Evolutionary conservation across 2,888 invertebrate genomes (phyloP).

Genomic region (Cetonia aurata): DNA sequence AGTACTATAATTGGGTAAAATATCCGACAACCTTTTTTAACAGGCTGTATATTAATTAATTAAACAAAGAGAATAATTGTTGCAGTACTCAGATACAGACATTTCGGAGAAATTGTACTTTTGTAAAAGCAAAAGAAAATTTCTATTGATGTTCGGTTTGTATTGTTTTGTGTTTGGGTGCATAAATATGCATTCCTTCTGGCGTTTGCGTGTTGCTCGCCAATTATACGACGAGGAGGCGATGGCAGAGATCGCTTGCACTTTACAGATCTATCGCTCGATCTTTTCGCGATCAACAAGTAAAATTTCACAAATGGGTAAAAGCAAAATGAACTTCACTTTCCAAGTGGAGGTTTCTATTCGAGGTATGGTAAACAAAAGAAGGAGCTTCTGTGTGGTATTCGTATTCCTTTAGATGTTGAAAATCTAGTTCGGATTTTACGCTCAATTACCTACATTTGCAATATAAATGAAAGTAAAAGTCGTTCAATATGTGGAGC

Average conservation of each 20-base stretch:
- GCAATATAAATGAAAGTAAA: no score
- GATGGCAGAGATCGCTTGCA: slow-evolving; percentile 11
- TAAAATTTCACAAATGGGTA: slow-evolving; percentile 39
- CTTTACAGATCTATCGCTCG: slow-evolving; percentile 15
- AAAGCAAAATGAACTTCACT: slow-evolving; percentile 32
- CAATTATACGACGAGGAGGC: slow-evolving; percentile 13
- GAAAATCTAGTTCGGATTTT: slow-evolving; percentile 41
- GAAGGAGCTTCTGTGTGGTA: not conserved
- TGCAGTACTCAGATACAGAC: no score
- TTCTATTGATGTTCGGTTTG: not conserved
- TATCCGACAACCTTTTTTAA: no score
- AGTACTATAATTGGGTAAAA: no score
- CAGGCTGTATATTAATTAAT: no score
- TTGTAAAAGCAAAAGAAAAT: not conserved
- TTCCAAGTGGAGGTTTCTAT: slow-evolving; percentile 26
- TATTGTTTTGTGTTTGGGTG: not conserved
- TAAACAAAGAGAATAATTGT: no score
- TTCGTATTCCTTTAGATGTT: slow-evolving; percentile 12
- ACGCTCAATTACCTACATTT: slow-evolving; percentile 18
- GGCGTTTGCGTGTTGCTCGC: slow-evolving; percentile 5
- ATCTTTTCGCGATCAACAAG: slow-evolving; percentile 12
- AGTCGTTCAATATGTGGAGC: no score
- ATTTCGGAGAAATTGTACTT: no score
- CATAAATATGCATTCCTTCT: not conserved
- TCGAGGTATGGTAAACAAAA: slow-evolving; percentile 22